Percentiles rank a stretch among this genome's conserved stretches.
These are phyloP conservation scores for Argyresthia goedartella DNA, from an alignment of 2,888 invertebrate species.

Conservation along the genomic window DNA sequence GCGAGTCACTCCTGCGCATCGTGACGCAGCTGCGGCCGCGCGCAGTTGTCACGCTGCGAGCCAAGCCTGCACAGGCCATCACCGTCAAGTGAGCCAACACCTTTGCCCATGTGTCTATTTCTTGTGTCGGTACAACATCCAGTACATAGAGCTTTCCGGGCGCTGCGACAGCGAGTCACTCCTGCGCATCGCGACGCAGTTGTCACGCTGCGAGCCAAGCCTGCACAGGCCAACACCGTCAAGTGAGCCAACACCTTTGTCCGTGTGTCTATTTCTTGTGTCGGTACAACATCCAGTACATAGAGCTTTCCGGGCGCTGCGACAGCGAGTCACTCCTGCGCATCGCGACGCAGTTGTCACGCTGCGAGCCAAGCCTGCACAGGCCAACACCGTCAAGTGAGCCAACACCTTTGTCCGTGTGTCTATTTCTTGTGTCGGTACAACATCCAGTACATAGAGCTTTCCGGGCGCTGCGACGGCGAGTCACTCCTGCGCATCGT, in stretches of 20 bases:
- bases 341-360: neutral
- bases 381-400: too few species aligned
- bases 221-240: neutral
- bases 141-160: slow-evolving; percentile 98
- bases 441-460: neutral
- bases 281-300: neutral
- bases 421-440: neutral
- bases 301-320: neutral
- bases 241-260: neutral
- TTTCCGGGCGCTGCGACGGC: slow-evolving; percentile 84
- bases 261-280: too few species aligned
- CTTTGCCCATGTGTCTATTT: neutral
- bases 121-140: slow-evolving; percentile 73
- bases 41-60: slow-evolving; percentile 75
- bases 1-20: slow-evolving; percentile 86
- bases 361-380: neutral
- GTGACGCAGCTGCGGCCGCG: slow-evolving; percentile 85
- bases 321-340: neutral
- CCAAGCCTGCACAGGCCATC: slow-evolving; percentile 11
- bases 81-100: neutral
- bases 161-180: slow-evolving; percentile 88
- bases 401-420: neutral
- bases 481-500: slow-evolving; percentile 39
- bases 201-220: slow-evolving; percentile 61
- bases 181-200: slow-evolving; percentile 85